Evolutionary conservation across 2,113 vertebrate species (phyloP).

Genomic region (Ondatra zibethicus): DNA sequence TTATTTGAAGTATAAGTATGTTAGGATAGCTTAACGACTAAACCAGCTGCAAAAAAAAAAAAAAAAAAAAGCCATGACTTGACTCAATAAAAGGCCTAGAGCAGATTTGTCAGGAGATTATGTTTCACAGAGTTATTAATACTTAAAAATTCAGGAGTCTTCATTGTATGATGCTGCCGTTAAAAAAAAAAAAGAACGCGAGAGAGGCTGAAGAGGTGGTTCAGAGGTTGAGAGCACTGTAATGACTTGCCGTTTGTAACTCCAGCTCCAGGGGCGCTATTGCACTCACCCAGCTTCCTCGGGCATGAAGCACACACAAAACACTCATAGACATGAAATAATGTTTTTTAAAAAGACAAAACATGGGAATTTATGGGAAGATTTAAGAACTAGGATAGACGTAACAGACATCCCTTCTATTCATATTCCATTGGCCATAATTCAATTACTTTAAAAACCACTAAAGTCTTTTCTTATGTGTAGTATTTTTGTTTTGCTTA

Average conservation of each 20-base stretch:
- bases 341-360: neutral
- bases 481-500: constrained; percentile 13
- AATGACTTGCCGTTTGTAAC: neutral
- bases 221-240: neutral
- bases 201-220: neutral
- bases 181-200: constrained; percentile 35
- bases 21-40: neutral
- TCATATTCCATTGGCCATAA: neutral
- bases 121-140: neutral
- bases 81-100: neutral
- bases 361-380: neutral
- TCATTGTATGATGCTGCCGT: neutral
- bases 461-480: neutral
- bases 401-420: neutral
- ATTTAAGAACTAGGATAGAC: neutral
- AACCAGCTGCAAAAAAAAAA: neutral
- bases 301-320: neutral
- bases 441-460: constrained; percentile 5
- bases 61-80: neutral
- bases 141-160: neutral
- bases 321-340: neutral
- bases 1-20: constrained; percentile 3
- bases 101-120: neutral
- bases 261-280: neutral
- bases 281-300: neutral